Evolutionary conservation across 1,140 invertebrate species (phyloP), one percentile per base, ranked within the genome.

Genomic region (Lepidurus couesii): DNA sequence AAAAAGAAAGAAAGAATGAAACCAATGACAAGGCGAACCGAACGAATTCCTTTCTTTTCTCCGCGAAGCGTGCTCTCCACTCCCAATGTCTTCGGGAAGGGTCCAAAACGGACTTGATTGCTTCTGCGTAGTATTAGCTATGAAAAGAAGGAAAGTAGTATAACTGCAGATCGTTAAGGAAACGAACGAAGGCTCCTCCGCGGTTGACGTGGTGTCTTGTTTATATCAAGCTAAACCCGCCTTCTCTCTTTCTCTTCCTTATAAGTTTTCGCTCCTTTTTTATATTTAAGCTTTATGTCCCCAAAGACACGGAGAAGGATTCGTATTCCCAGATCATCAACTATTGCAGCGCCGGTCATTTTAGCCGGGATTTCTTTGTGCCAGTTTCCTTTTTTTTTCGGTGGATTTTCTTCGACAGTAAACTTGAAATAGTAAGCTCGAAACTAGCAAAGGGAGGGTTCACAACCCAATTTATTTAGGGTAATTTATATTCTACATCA

Each of bases 81-180:
- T 3, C 34, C 3, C 34, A 34, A 34, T 34, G 34, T 4, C 34
- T 34, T 34, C 34, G 3, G 34, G 34, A 34, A 34, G 34, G 34
- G 34, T 34, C 34, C 34, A 21, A 65, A 65, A 13, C n/a, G 13
- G 21, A 65, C 53, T 16, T 16, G 53, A 16, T 65, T 65, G 53
- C 53, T 65, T 65, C 53, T 16, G 13, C 13, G 53, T 65, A 16
- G 13, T 7, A 16, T 65, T 65, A 16, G 53, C 53, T 7, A 65
- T 16, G 21, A 65, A 65, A 13, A 16, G 16, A 65, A 65, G 53
- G 21, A 65, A 65, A 13, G 13, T 65, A 65, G 53, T 65, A 65
- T 65, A 65, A 65, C 53, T 65, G 53, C n/a, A 11, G 13, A 13
- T 65, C 53, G 53, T 65, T 65, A 65, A 65, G 53, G n/a, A 65